Evolutionary conservation across 2,888 invertebrate genomes (phyloP).

Genomic region (Scrobipalpa costella): DNA sequence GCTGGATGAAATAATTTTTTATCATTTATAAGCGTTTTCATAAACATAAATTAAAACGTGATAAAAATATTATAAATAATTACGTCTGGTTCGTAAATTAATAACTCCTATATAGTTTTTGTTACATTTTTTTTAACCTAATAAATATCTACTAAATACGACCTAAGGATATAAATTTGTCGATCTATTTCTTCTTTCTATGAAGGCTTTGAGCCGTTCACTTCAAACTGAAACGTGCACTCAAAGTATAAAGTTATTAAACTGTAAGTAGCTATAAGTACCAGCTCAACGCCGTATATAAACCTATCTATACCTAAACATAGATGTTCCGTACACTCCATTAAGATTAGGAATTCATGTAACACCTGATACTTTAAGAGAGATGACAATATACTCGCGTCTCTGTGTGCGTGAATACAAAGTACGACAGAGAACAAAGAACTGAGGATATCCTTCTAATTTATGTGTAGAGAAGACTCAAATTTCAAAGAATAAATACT

Average conservation of each 20-base stretch:
- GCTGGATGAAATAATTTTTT: no score
- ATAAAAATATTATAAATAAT: no score
- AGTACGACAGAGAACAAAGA: slow-evolving; percentile 12
- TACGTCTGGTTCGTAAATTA: no score
- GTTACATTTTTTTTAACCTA: no score
- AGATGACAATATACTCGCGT: slow-evolving; percentile 44
- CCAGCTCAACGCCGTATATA: background rate
- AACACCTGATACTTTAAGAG: slow-evolving; percentile 75
- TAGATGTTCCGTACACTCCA: slow-evolving; percentile 58
- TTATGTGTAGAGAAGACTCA: background rate
- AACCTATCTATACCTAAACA: background rate
- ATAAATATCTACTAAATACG: no score
- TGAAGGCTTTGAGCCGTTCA: no score
- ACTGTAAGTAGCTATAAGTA: slow-evolving; percentile 3
- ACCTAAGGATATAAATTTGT: no score
- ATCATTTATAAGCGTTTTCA: no score
- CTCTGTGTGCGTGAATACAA: slow-evolving; percentile 15
- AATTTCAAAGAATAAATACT: background rate
- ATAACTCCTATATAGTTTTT: no score
- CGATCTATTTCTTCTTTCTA: background rate
- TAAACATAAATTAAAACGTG: no score
- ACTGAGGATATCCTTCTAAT: slow-evolving; percentile 1
- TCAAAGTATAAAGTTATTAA: background rate
- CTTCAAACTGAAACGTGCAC: background rate
- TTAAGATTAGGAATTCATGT: slow-evolving; percentile 78